Conservation (phyloP, 2,113 vertebrate species). For the Brachypodius melanocephalos region DNA sequence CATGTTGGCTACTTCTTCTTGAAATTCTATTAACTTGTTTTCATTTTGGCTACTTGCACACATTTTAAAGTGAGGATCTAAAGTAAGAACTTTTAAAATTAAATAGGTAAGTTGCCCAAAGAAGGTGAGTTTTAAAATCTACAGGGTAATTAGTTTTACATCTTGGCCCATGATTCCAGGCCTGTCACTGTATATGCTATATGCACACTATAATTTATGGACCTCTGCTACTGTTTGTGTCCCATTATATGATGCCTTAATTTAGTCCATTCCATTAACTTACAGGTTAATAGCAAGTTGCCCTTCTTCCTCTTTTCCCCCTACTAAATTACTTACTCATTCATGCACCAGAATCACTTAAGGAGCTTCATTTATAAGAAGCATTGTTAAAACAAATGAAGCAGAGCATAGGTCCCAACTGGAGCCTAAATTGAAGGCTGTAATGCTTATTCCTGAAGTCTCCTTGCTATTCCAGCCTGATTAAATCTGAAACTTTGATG, state of each 20-base stretch:
- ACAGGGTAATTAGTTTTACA: neutral
- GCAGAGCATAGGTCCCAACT: slow-evolving; percentile 57
- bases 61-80: neutral
- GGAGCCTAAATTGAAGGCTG: slow-evolving; percentile 45
- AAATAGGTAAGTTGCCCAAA: neutral
- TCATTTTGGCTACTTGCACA: neutral
- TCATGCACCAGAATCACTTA: slow-evolving; percentile 52
- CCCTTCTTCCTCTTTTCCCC: slow-evolving; percentile 9
- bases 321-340: slow-evolving; percentile 4
- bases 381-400: slow-evolving; percentile 71
- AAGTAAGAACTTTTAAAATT: neutral
- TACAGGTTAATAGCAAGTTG: slow-evolving; percentile 33
- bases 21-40: neutral
- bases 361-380: slow-evolving; percentile 53
- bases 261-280: slow-evolving; percentile 26
- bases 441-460: slow-evolving; percentile 69
- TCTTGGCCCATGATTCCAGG: neutral
- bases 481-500: slow-evolving; percentile 69
- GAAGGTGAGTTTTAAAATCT: neutral
- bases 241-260: neutral
- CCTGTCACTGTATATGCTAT: neutral
- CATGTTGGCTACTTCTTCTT: neutral
- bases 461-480: slow-evolving; percentile 63
- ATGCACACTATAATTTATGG: neutral
- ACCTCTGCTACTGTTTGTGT: neutral